Conservation (phyloP, 2,113 vertebrate species). For the Melanocharis versteri region DNA sequence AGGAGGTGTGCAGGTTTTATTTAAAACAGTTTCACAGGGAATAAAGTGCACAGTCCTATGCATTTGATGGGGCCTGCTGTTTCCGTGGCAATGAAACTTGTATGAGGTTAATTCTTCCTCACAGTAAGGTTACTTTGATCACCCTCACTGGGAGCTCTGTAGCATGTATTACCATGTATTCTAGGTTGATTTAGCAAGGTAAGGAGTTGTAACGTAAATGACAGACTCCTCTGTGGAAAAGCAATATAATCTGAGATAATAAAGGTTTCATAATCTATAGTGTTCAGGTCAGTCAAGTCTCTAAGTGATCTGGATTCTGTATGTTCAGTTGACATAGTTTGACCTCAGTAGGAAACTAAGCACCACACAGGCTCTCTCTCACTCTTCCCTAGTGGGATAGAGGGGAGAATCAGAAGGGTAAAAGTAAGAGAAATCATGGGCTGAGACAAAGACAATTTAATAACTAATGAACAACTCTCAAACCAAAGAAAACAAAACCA, state of each 20-base stretch:
- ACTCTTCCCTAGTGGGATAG: not conserved
- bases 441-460: not conserved
- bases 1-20: not conserved
- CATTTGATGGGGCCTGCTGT: not conserved
- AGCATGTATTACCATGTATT: not conserved
- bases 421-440: not conserved
- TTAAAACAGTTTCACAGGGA: not conserved
- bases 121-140: not conserved
- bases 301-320: not conserved
- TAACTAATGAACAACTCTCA: not conserved
- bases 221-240: not conserved
- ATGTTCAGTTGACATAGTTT: not conserved
- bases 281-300: not conserved
- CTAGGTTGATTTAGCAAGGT: not conserved
- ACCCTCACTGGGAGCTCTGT: not conserved
- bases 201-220: not conserved
- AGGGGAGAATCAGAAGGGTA: not conserved
- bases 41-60: not conserved
- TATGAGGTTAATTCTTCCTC: not conserved
- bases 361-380: not conserved
- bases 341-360: not conserved
- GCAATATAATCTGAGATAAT: not conserved
- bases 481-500: not conserved
- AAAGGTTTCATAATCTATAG: not conserved
- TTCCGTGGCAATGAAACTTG: not conserved